These are phyloP conservation scores for Falco biarmicus DNA, from an alignment of 2,797 vertebrate species.

Conservation along the genomic window DNA sequence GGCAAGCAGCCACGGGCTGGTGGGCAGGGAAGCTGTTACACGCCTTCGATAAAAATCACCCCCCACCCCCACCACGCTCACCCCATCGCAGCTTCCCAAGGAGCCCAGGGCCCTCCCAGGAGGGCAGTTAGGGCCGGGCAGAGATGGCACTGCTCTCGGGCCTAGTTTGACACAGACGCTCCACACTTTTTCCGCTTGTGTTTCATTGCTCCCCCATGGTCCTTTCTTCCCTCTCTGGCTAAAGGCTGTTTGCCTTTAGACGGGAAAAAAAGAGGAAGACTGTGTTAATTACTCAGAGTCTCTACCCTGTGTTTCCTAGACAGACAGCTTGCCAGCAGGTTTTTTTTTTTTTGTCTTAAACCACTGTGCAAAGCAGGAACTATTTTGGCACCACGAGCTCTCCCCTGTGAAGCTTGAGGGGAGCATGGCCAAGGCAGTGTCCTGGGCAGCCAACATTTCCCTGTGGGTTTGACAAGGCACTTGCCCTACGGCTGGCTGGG, in stretches of 20 bases:
- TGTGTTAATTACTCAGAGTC: background rate
- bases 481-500: background rate
- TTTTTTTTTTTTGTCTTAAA: background rate
- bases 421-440: background rate
- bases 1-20: background rate
- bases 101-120: background rate
- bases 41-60: background rate
- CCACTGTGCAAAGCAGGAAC: background rate
- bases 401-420: background rate
- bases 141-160: background rate
- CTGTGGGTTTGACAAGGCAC: background rate
- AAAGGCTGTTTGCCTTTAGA: background rate
- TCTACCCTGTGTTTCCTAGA: background rate
- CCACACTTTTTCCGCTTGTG: background rate
- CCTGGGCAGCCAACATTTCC: background rate
- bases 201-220: fast-evolving
- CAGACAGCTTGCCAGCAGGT: background rate
- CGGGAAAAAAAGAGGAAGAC: background rate
- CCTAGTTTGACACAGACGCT: no score
- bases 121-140: background rate
- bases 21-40: no score
- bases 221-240: background rate
- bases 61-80: fast-evolving
- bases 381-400: background rate
- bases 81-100: background rate